Conservation (phyloP, 2,113 vertebrate genomes). For the Lasiurus borealis region DNA sequence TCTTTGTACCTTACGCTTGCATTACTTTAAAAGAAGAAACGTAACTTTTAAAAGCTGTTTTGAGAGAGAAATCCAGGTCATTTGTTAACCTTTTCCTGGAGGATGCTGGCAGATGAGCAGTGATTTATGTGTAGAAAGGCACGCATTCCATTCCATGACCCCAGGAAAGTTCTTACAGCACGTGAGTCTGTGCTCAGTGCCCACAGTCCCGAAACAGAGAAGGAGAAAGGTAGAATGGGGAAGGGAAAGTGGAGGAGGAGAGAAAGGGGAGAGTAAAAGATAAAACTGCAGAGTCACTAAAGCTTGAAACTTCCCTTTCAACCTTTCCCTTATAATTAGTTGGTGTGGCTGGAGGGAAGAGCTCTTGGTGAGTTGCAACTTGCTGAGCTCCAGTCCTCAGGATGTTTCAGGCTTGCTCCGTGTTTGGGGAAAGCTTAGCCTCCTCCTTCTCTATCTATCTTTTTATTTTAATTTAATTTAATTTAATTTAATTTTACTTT, state of each 20-base stretch:
- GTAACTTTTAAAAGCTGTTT: not conserved
- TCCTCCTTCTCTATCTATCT: not conserved
- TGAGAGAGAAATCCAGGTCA: not conserved
- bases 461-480: conserved; percentile 69
- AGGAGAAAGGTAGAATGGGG: not conserved
- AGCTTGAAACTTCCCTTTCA: conserved; percentile 58
- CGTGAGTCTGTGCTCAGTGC: not conserved
- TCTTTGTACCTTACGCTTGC: not conserved
- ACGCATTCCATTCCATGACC: not conserved
- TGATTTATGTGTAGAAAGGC: not conserved
- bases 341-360: conserved; percentile 17
- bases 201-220: not conserved
- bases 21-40: not conserved
- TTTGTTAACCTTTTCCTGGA: not conserved
- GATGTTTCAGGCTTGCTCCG: not conserved
- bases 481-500: not conserved
- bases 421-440: not conserved
- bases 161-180: not conserved
- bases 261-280: not conserved
- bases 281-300: conserved; percentile 45
- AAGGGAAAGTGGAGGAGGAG: not conserved
- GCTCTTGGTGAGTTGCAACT: conserved; percentile 61
- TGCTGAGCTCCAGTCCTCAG: conserved; percentile 56
- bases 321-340: conserved; percentile 74
- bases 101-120: not conserved